Conservation (phyloP, 92 coral and sea anemone species). For the Siderastrea radians region DNA sequence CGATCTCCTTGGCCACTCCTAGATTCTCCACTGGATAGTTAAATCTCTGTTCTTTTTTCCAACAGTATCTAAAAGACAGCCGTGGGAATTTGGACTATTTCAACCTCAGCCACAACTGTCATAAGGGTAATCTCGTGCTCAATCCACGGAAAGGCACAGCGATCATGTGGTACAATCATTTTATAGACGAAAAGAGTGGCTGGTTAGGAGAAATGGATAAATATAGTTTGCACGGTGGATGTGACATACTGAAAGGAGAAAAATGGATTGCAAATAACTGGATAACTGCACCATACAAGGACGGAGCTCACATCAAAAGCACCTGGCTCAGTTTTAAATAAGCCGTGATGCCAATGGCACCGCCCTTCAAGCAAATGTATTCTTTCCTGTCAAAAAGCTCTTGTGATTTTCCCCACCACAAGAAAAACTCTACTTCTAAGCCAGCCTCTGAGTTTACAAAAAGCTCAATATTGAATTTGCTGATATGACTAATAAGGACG, state of each 20-base stretch:
- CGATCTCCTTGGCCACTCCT: too few relatives aligned
- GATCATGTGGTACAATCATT: conserved; percentile 96
- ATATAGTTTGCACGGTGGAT: conserved; percentile 96
- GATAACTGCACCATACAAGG: conserved; percentile 82
- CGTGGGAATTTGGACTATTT: conserved; percentile 64
- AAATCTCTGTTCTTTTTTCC: background rate
- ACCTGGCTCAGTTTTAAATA: conserved; percentile 35
- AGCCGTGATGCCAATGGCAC: background rate
- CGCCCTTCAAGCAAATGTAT: background rate
- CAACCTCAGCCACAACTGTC: conserved; percentile 84
- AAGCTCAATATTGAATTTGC: too few relatives aligned
- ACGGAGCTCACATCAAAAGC: conserved; percentile 56
- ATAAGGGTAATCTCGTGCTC: conserved; percentile 81
- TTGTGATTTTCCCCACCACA: too few relatives aligned
- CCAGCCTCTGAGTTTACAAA: too few relatives aligned
- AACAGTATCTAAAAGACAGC: conserved; percentile 26
- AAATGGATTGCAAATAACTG: conserved; percentile 99
- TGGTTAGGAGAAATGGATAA: conserved; percentile 92
- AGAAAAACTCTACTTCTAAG: too few relatives aligned
- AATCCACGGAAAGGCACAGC: conserved; percentile 91
- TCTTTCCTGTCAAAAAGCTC: too few relatives aligned
- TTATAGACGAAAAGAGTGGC: conserved; percentile 78
- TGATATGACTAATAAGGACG: too few relatives aligned
- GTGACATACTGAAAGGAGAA: conserved; percentile 85
- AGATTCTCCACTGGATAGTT: too few relatives aligned